Evolutionary conservation across 2,888 invertebrate species (phyloP), one percentile per base, ranked within the genome.

Genomic region (Chironomus riparius): DNA sequence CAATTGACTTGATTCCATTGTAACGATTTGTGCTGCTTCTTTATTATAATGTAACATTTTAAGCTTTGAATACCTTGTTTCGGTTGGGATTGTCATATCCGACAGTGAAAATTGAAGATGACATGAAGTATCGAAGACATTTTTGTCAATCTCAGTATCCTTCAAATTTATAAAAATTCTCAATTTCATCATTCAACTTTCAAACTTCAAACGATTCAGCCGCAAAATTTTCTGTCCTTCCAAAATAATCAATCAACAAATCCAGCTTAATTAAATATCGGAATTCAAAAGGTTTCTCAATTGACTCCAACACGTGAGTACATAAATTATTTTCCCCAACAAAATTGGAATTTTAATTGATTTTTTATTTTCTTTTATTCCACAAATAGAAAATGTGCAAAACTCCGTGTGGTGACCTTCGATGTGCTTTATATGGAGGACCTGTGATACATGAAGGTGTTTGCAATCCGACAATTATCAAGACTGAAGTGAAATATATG

Each of bases 301-400:
- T 56, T 7, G 6, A 56, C n/a, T 56, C 56, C 4, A 56, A 56
- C 56, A 65, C 22, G 65, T 65, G 24, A 65, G 24, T 6, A 22
- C 13, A 22, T 21, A 22, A n/a, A 65, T 24, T 10, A 24, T 38
- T 38, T 38, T 10, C 38, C 22, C 6, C 24, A 65, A 15, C 5
- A 0, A 12, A 65, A 65, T 70, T 47, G 48, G 28, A 71, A 56
- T 71, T 70, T 71, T 50, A 71, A 71, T 38, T 47, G 69, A 56
- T 56, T n/a, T 71, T 71, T 24, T 15, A 56, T 56, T 56, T 15
- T 71, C 13, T 56, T 12, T 56, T 56, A 4, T 47, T 28, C 21
- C 15, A 70, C 18, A 38, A 47, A 13, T n/a, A 12, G n/a, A 70
- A 47, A 24, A 73, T 73, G 72, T 73, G 72, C 72, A 73, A 73